These are phyloP conservation scores for Brachionus rubens DNA, from an alignment of 1,140 invertebrate genomes.

Conservation along the genomic window DNA sequence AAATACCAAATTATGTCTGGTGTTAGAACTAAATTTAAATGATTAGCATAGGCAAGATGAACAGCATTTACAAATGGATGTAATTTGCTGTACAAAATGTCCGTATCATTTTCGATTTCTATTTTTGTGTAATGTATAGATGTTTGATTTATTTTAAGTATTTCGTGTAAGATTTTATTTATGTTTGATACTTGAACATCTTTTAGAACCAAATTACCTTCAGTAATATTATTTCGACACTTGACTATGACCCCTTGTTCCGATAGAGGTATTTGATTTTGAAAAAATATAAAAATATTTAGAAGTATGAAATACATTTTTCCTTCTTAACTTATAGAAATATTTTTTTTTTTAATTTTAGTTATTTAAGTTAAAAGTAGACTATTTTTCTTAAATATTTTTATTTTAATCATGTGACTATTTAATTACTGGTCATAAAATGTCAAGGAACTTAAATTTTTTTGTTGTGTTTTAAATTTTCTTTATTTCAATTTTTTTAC, in stretches of 20 bases:
- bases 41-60: slow-evolving; percentile 25
- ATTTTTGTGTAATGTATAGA: slow-evolving; percentile 18
- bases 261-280: too few relatives aligned
- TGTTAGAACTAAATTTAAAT: slow-evolving; percentile 22
- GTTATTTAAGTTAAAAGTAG: too few relatives aligned
- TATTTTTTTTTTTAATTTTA: too few relatives aligned
- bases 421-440: slow-evolving; percentile 1
- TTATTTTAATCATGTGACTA: slow-evolving; percentile 8
- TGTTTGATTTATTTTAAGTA: not conserved
- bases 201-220: not conserved
- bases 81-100: slow-evolving; percentile 9
- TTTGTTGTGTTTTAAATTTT: too few relatives aligned
- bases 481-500: too few relatives aligned
- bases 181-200: not conserved
- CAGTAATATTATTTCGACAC: not conserved
- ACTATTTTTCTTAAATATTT: too few relatives aligned
- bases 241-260: not conserved
- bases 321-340: too few relatives aligned
- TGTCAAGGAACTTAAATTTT: slow-evolving; percentile 27
- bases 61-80: slow-evolving; percentile 30
- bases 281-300: too few relatives aligned
- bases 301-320: too few relatives aligned
- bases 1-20: slow-evolving; percentile 41
- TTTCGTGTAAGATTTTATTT: not conserved
- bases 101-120: not conserved